phyloP scores from a whole-genome alignment of 2,797 vertebrate species.

The Smutsia temminckii region DNA sequence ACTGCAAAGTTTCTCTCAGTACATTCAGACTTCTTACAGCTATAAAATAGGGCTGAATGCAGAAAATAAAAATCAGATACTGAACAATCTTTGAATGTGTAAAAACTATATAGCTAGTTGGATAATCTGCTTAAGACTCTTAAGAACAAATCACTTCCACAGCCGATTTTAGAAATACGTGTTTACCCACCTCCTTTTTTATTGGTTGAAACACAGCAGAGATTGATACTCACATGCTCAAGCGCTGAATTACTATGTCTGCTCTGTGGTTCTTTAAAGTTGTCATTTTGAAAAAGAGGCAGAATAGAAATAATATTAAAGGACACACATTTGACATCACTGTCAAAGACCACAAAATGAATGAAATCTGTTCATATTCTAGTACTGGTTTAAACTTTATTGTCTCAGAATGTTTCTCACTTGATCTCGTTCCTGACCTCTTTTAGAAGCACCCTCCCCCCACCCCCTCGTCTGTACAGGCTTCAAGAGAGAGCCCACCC shows the following conservation, averaged over 20 bases:
- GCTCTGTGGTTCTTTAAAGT: not conserved
- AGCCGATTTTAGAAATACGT: not conserved
- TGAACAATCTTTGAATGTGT: not conserved
- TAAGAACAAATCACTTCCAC: not conserved
- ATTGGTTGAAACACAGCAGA: not conserved
- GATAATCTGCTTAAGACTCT: not conserved
- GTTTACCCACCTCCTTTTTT: not conserved
- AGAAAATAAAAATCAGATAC: not conserved
- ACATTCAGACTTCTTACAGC: not conserved
- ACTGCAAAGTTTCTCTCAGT: not conserved
- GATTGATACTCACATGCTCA: not conserved
- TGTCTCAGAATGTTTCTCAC: not conserved
- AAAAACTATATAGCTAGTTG: not conserved
- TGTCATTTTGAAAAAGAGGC: not conserved
- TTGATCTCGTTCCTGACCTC: not conserved
- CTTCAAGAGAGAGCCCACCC: not conserved
- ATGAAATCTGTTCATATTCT: not conserved
- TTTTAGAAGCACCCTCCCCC: not conserved
- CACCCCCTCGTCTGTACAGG: rapidly evolving
- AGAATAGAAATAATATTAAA: not conserved
- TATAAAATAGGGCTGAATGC: not conserved
- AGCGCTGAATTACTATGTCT: not conserved
- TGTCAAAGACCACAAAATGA: not conserved
- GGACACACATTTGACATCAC: not conserved
- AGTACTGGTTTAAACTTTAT: not conserved